Evolutionary conservation across 2,888 invertebrate genomes (phyloP).

Genomic region (Ectemnius continuus): DNA sequence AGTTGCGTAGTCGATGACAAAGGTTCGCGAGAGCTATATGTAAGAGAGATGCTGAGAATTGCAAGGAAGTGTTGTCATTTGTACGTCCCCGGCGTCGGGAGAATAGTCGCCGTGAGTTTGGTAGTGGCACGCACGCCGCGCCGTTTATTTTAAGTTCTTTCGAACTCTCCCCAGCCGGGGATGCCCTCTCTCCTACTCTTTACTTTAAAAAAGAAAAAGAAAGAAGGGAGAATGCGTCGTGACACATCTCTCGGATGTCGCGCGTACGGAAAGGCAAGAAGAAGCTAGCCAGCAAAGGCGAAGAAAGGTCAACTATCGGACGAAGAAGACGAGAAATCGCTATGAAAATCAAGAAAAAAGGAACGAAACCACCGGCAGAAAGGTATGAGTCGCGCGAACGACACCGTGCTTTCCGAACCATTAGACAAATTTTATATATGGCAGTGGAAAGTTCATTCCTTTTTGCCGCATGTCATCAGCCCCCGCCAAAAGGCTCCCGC

Average conservation of each 20-base stretch:
- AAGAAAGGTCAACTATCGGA: constrained; percentile 47
- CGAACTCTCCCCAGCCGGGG: constrained; percentile 62
- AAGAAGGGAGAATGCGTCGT: constrained; percentile 16
- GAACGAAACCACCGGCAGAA: constrained; percentile 26
- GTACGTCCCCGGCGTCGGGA: constrained; percentile 20
- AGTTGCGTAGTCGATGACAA: constrained; percentile 26
- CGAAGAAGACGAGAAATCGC: constrained; percentile 48
- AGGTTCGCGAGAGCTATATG: constrained; percentile 21
- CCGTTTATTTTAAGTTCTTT: constrained; percentile 75
- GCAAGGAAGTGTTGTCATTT: constrained; percentile 55
- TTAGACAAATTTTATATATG: constrained; percentile 76
- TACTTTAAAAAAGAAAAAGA: constrained; percentile 44
- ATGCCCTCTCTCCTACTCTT: constrained; percentile 18
- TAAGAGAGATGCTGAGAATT: not conserved
- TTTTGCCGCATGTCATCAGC: constrained; percentile 47
- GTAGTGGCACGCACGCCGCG: constrained; percentile 36
- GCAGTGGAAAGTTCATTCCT: constrained; percentile 63
- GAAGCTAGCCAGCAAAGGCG: constrained; percentile 39
- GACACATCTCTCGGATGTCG: constrained; percentile 5
- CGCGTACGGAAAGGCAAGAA: constrained; percentile 25
- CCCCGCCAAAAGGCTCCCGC: constrained; percentile 44
- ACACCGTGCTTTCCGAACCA: constrained; percentile 64
- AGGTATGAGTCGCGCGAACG: constrained; percentile 28
- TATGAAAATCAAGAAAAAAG: constrained; percentile 59
- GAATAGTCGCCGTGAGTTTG: constrained; percentile 34